These are phyloP conservation scores for Amblyornis subalaris DNA, from an alignment of 2,113 vertebrate species.

Conservation along the genomic window DNA sequence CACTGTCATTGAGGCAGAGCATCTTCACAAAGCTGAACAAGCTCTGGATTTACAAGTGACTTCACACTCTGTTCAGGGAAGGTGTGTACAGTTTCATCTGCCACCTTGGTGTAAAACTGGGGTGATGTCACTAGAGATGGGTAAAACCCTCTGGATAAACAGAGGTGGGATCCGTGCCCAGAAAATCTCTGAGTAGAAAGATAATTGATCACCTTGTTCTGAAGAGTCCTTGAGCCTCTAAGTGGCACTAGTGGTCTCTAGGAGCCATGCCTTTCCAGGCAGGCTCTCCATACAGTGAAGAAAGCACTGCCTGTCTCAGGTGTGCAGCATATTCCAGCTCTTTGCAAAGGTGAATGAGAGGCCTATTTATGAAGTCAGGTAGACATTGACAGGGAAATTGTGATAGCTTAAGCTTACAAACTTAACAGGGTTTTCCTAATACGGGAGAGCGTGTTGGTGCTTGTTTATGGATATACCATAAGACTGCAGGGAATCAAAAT, in stretches of 20 bases:
- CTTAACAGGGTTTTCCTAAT: neutral
- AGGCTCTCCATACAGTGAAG: fast-evolving
- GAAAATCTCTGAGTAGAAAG: neutral
- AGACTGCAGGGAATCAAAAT: neutral
- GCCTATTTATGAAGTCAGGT: neutral
- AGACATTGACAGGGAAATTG: neutral
- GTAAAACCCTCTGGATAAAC: neutral
- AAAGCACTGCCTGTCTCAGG: neutral
- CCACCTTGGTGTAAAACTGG: neutral
- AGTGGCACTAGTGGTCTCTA: neutral
- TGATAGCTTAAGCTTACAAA: neutral
- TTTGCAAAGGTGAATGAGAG: neutral
- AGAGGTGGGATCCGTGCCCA: fast-evolving
- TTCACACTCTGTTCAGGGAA: fast-evolving
- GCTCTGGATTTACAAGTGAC: neutral
- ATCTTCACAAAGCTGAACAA: neutral
- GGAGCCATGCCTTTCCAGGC: neutral
- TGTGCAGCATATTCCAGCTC: neutral
- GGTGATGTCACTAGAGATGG: fast-evolving
- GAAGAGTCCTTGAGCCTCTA: neutral
- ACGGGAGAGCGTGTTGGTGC: fast-evolving
- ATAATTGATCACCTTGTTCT: neutral
- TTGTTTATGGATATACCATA: neutral
- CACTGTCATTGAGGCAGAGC: neutral
- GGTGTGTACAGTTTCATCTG: fast-evolving